Evolutionary conservation across 2,113 vertebrate species (phyloP).

Genomic region (Microcebus griseorufus): DNA sequence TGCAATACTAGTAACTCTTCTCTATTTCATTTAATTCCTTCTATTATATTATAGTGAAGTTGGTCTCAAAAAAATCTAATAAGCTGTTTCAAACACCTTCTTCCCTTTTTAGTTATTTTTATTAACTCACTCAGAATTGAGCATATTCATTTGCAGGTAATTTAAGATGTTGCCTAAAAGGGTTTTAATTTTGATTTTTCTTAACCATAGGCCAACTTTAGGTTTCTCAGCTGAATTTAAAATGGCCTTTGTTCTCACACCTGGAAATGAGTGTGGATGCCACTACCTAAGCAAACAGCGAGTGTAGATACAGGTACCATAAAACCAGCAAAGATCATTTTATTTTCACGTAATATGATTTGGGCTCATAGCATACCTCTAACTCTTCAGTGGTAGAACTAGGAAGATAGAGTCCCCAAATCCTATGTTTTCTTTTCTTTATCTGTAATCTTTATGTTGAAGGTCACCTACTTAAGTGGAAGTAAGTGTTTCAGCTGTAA

Average conservation of each 20-base stretch:
- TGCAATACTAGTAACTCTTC: background rate
- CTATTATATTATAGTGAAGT: background rate
- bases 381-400: background rate
- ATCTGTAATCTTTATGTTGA: conserved; percentile 70
- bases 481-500: conserved; percentile 98
- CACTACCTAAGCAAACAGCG: background rate
- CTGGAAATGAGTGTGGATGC: background rate
- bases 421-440: conserved; percentile 50
- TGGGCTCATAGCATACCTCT: background rate
- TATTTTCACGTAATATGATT: background rate
- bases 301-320: background rate
- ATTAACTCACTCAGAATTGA: background rate
- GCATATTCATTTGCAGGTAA: background rate
- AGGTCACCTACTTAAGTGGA: conserved; percentile 95
- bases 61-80: conserved; percentile 12
- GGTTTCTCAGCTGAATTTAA: conserved; percentile 9
- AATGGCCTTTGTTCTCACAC: background rate
- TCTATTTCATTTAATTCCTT: background rate
- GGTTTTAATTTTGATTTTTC: conserved; percentile 15
- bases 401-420: background rate
- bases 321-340: background rate
- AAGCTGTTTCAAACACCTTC: background rate
- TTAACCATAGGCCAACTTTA: background rate
- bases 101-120: conserved; percentile 29
- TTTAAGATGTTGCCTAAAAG: conserved; percentile 27